Evolutionary conservation across 2,888 invertebrate species (phyloP), one percentile per base, ranked within the genome.

Genomic region (Drosophila phalerata): DNA sequence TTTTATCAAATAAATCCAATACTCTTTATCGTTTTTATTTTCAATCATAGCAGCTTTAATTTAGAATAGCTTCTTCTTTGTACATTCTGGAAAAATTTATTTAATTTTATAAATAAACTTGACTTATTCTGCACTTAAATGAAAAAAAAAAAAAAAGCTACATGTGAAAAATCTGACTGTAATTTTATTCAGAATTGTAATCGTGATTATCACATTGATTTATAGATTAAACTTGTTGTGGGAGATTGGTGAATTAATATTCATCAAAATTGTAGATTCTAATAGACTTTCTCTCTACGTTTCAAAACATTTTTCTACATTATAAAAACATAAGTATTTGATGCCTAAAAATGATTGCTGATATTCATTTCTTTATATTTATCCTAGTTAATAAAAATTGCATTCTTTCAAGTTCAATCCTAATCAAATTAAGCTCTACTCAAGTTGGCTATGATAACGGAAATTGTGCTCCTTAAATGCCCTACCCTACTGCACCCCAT

Each of bases 401-500:
- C 19, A 9, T 53, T 28, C 28, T 17, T 37, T 34, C 32, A 43
- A 43, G 22, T 34, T 43, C 11, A 25, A 34, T 22, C 34, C 19
- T 22, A 43, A 56, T 56, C 43, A 32, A 34, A 43, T 34, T 11
- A 43, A 43, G 47, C 40, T 53, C 34, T 32, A 58, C 19, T 52
- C 70, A 69, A 55, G 55, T 30, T 53, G 28, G 11, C 10, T 43
- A n/a, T 32, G 43, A 43, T 42, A 43, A 43, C 43, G 22, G 11
- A 56, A n/a, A 15, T 15, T n/a, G 19, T 17, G 9, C 4, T 30
- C 40, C 40, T 42, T 42, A 34, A 45, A 15, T 57, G 19, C 25
- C 52, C 30, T 32, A 49, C 43, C 70, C 51, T 42, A 48, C 60
- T 69, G 38, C 74, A 62, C 75, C 69, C 76, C 64, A 6, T 43